phyloP scores from a whole-genome alignment of 2,113 vertebrate genomes.

The Numida meleagris region DNA sequence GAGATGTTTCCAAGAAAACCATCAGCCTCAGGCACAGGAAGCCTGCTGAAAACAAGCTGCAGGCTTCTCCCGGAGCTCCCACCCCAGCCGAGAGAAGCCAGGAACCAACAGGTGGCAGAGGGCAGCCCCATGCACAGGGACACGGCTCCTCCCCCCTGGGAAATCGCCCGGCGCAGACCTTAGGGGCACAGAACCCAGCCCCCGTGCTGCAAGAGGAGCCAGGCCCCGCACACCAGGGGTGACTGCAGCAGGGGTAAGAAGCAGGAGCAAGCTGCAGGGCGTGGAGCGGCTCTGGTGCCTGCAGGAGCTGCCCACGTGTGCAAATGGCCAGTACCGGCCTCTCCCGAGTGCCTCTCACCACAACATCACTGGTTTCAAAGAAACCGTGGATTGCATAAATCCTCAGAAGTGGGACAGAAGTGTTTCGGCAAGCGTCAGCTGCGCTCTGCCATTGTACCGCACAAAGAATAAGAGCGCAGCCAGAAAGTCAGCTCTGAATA shows the following conservation, averaged over 20 bases:
- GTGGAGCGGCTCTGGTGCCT: background rate
- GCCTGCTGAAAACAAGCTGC: background rate
- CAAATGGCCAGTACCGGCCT: background rate
- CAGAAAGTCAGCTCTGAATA: slow-evolving; percentile 56
- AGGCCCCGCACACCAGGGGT: accelerated
- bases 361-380: background rate
- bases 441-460: slow-evolving; percentile 32
- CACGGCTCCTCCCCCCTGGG: background rate
- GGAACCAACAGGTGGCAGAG: accelerated
- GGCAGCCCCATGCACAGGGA: background rate
- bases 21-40: background rate
- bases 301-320: background rate
- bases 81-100: accelerated
- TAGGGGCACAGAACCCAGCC: background rate
- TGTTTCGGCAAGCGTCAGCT: slow-evolving; percentile 48
- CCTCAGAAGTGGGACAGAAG: slow-evolving; percentile 48
- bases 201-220: background rate
- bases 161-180: background rate
- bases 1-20: background rate
- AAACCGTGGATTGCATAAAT: background rate
- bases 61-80: accelerated
- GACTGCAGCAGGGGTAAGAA: background rate
- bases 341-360: background rate
- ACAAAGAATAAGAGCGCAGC: slow-evolving; percentile 35
- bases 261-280: accelerated